A percentile compares a stretch with the other conserved stretches of the same genome.
Conservation (phyloP, 2,888 invertebrate species). For the Oligia latruncula region DNA sequence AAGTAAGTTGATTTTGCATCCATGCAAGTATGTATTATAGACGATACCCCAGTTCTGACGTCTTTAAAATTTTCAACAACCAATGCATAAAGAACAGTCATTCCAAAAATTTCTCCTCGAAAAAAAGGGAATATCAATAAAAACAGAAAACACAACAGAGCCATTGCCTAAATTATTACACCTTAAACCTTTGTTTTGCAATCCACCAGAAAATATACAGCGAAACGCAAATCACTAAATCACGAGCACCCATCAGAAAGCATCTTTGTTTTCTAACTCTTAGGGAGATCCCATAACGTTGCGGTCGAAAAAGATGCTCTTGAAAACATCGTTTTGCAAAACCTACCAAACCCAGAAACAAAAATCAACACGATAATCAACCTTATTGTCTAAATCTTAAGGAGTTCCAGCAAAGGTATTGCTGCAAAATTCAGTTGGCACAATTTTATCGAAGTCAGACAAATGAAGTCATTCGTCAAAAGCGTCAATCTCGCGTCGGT, state of each 20-base stretch:
- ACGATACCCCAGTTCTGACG: background rate
- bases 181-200: constrained; percentile 62
- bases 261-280: constrained; percentile 87
- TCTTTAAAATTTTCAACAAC: background rate
- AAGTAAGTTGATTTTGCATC: background rate
- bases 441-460: constrained; percentile 86
- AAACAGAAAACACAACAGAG: constrained; percentile 32
- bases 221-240: constrained; percentile 82
- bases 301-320: constrained; percentile 83
- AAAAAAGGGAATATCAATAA: constrained; percentile 39
- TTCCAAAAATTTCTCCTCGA: background rate
- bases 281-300: constrained; percentile 85
- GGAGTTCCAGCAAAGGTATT: background rate
- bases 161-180: constrained; percentile 49
- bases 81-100: background rate
- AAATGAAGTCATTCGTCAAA: constrained; percentile 89
- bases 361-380: constrained; percentile 46
- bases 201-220: constrained; percentile 61
- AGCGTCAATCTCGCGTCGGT: constrained; percentile 82
- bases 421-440: constrained; percentile 67
- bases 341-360: constrained; percentile 14
- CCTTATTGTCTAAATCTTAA: constrained; percentile 50
- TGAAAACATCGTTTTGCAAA: constrained; percentile 71
- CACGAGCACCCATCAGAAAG: constrained; percentile 80
- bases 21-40: background rate